Percentiles rank a stretch among this genome's conserved stretches.
Conservation (phyloP, 2,113 vertebrate species). For the Hemichromis elongatus region DNA sequence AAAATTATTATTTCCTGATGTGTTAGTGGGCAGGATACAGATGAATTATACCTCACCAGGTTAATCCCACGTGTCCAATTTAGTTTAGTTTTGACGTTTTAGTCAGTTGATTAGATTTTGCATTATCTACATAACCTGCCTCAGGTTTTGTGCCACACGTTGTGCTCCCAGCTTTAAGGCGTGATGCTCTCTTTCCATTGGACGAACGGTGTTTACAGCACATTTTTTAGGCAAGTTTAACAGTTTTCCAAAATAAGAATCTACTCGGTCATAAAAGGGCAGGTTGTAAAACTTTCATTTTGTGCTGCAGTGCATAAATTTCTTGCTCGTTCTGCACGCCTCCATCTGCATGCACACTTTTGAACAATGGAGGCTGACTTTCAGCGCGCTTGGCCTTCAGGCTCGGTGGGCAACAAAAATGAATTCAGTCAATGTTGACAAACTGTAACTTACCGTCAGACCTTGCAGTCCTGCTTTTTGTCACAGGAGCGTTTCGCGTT, state of each 20-base stretch:
- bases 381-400: neutral
- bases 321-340: neutral
- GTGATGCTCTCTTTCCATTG: neutral
- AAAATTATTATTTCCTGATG: neutral
- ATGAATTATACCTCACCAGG: neutral
- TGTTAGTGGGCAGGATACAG: fast-evolving
- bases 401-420: neutral
- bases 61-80: neutral
- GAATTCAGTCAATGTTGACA: constrained; percentile 10
- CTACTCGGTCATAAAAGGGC: fast-evolving
- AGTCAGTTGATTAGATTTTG: neutral
- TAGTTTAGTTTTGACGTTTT: neutral
- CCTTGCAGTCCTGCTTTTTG: constrained; percentile 10
- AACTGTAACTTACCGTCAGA: neutral
- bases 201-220: neutral
- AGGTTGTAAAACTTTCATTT: neutral
- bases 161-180: neutral
- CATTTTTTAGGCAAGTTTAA: neutral
- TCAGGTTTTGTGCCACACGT: fast-evolving
- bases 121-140: neutral
- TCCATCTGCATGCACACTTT: neutral
- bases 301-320: neutral
- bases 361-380: neutral
- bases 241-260: neutral
- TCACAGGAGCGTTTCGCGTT: neutral